Base-by-base conservation (phyloP, 2,797 vertebrate genomes). In the Anguilla pacifica region DNA sequence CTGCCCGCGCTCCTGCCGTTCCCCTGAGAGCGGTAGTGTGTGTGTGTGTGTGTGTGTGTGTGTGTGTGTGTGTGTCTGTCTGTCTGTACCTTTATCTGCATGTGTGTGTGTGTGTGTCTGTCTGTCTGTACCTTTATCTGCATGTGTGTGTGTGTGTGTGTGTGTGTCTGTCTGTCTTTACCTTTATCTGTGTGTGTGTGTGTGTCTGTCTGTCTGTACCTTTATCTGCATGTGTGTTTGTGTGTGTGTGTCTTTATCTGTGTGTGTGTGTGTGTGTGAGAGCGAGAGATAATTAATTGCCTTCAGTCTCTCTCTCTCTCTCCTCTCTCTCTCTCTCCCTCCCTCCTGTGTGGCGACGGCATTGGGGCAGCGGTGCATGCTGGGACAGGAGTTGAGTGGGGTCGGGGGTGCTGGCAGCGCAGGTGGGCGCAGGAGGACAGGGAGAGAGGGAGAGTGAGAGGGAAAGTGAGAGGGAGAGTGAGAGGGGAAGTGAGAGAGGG, bases 321-420 rank as follows among this genome's bases (percentile, higher is more conserved):
- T 25, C 70, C 61, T 67, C 31, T 31, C 35, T 67, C 3, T 7
- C 3, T 67, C 22, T 28, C 64, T n/a, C 25, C 3, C 64, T 72
- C 1, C 70, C 17, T 13, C 72, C 72, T 77, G 77, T 49, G 43
- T 49, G 77, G 43, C 19, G 74, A 35, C 17, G 77, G 77, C 39
- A 22, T 11, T 31, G 74, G 74, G 10, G 39, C 77, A 81, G 77
- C 77, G 19, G 43, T 46, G 77, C 77, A 81, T 81, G 77, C 39
- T 81, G 77, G 77, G 77, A 81, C 77, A 46, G 77, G 35, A 49
- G 77, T 22, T 81, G 39, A 81, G 19, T 22, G 43, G 43, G 77
- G 39, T 11, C 19, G 17, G 77, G 39, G 4, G 43, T 49, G 77
- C 77, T 49, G 39, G 49, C 43, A 49, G 77, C 17, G 43, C 77